Conservation (phyloP, 2,888 invertebrate species). For the Phengaris arion region DNA sequence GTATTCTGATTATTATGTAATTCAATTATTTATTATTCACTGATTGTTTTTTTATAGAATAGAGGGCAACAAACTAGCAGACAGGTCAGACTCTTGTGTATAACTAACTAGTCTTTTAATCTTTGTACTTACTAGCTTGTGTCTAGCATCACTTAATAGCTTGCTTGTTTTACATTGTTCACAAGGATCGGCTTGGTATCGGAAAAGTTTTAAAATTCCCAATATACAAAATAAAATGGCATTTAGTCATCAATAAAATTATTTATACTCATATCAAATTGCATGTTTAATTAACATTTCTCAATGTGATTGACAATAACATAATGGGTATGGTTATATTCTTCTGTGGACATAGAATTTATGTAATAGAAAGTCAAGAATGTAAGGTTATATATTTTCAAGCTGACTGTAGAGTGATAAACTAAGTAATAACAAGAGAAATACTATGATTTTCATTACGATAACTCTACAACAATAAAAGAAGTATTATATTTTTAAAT, state of each 20-base stretch:
- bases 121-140: no score
- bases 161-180: no score
- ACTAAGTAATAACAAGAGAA: not conserved
- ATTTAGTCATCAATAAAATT: not conserved
- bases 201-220: not conserved
- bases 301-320: not conserved
- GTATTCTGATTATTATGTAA: no score
- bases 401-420: not conserved
- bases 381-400: conserved; percentile 10
- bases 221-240: not conserved
- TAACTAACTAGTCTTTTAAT: no score
- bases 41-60: no score
- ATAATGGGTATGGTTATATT: not conserved
- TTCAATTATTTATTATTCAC: no score
- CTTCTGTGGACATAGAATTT: not conserved
- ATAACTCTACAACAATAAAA: conserved; percentile 7
- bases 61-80: no score
- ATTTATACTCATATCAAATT: not conserved
- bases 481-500: conserved; percentile 10
- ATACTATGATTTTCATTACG: not conserved
- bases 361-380: conserved; percentile 3
- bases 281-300: not conserved
- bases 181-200: not conserved
- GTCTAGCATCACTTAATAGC: no score
- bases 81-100: no score